Conservation (phyloP, 2,888 invertebrate species). For the Agonopterix arenella region DNA sequence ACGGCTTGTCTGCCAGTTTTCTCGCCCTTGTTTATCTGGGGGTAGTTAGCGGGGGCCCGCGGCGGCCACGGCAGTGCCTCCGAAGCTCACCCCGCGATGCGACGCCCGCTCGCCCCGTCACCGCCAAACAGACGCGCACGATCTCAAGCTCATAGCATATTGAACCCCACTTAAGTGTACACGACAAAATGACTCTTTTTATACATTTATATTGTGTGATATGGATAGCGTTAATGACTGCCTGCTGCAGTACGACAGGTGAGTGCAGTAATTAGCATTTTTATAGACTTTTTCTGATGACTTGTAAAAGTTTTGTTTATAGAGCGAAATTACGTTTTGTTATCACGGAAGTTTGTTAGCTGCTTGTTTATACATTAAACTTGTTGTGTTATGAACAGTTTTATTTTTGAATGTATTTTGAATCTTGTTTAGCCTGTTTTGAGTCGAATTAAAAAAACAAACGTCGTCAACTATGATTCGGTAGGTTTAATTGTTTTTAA, state of each 20-base stretch:
- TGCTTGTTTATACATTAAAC: background rate
- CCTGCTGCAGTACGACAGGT: conserved; percentile 66
- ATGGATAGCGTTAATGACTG: conserved; percentile 59
- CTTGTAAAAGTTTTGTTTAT: conserved; percentile 42
- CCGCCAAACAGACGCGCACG: conserved; percentile 36
- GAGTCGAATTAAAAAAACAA: no score
- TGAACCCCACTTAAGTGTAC: conserved; percentile 32
- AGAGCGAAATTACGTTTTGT: conserved; percentile 26
- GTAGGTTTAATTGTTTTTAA: no score
- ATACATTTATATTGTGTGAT: conserved; percentile 71
- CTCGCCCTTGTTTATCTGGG: conserved; percentile 72
- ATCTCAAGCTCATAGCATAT: conserved; percentile 39
- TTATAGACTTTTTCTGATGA: conserved; percentile 46
- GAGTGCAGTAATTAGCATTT: conserved; percentile 64
- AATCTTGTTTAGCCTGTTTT: no score
- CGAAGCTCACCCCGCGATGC: conserved; percentile 55
- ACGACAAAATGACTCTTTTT: conserved; percentile 63
- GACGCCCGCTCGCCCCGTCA: conserved; percentile 49
- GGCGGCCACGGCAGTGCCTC: conserved; percentile 62
- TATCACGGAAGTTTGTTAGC: conserved; percentile 12
- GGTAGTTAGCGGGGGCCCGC: conserved; percentile 33
- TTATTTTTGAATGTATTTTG: no score
- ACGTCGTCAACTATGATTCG: no score
- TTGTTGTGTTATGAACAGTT: no score
- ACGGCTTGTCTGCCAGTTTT: conserved; percentile 73